phyloP scores from a whole-genome alignment of 2,797 vertebrate genomes.

The Syndactyla subalaris region DNA sequence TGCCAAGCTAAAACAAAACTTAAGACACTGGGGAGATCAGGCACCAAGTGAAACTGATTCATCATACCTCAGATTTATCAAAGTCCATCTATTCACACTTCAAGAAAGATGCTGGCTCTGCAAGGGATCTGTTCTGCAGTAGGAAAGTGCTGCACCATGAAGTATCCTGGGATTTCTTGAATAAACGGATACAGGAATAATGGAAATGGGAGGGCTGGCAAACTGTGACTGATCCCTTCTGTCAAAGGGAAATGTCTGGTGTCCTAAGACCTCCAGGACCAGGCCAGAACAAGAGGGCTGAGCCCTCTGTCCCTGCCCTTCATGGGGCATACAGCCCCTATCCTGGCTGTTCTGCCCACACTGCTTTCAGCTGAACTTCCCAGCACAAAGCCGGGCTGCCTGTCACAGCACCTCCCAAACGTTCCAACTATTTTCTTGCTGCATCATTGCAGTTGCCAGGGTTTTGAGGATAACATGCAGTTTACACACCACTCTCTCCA shows the following conservation, averaged over 20 bases:
- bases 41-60: not conserved
- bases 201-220: not conserved
- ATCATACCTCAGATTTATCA: not conserved
- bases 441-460: not conserved
- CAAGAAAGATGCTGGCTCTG: not conserved
- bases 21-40: not conserved
- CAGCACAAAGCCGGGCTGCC: accelerated
- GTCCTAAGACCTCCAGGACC: not conserved
- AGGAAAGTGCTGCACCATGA: not conserved
- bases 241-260: not conserved
- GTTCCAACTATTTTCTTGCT: not conserved
- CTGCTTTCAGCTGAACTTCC: not conserved
- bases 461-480: not conserved
- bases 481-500: not conserved
- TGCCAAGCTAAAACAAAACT: not conserved
- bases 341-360: accelerated
- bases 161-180: not conserved
- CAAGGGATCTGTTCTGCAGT: not conserved
- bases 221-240: not conserved
- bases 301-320: not conserved
- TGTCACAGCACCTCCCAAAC: not conserved
- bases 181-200: not conserved
- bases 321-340: not conserved
- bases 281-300: not conserved
- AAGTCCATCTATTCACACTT: not conserved